phyloP scores from a whole-genome alignment of 2,888 invertebrate genomes.

The Ceriagrion tenellum region DNA sequence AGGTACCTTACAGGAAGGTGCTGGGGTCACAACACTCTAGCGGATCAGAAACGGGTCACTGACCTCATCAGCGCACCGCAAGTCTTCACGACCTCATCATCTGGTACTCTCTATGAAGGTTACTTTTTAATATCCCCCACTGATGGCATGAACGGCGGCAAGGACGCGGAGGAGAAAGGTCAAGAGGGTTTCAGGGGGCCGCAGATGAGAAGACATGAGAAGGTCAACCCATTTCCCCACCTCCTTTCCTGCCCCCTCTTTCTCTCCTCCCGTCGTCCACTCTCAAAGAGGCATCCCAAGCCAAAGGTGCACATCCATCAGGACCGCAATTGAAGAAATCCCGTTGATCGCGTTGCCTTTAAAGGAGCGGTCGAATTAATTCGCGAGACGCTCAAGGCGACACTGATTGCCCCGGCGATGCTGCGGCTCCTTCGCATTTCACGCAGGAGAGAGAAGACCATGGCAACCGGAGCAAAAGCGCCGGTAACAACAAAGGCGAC shows the following conservation, averaged over 20 bases:
- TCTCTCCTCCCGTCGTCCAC: not conserved
- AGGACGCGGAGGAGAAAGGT: not conserved
- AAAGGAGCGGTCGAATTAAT: not conserved
- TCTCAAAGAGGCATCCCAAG: not conserved
- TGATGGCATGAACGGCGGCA: not conserved
- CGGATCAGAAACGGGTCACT: not conserved
- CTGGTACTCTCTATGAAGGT: not conserved
- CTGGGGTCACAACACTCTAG: not conserved
- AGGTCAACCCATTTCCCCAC: not conserved
- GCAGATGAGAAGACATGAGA: not conserved
- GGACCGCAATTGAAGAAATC: conserved; percentile 12
- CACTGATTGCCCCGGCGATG: not conserved
- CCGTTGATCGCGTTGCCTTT: conserved; percentile 17
- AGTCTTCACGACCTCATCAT: not conserved
- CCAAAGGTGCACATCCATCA: not conserved
- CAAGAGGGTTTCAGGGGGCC: not conserved
- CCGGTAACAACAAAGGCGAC: not conserved
- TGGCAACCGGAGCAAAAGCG: not conserved
- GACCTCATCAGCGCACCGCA: not conserved
- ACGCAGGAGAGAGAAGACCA: not conserved
- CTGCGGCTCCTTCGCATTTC: not conserved
- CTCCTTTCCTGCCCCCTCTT: not conserved
- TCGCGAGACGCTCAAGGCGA: not conserved
- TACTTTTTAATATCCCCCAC: not conserved
- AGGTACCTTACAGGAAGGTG: not conserved